Percentiles rank a stretch among this genome's conserved stretches.
These are phyloP conservation scores for Microplitis mediator DNA, from an alignment of 1,140 invertebrate genomes.

Conservation along the genomic window DNA sequence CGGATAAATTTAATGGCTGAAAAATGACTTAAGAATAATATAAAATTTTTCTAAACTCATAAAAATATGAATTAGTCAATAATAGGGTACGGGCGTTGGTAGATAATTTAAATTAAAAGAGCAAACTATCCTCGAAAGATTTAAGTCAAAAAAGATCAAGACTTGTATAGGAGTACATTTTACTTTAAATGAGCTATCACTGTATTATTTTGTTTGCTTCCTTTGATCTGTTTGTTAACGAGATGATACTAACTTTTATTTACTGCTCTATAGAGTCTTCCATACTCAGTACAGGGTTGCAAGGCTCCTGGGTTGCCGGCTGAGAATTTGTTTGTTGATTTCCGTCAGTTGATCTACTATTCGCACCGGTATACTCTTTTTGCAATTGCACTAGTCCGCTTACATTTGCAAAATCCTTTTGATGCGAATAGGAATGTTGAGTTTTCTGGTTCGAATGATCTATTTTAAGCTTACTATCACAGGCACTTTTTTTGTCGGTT, in stretches of 20 bases:
- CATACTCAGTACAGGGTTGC: slow-evolving; percentile 50
- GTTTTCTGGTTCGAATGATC: slow-evolving; percentile 63
- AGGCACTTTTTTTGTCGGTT: slow-evolving; percentile 65
- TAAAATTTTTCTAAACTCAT: too few relatives aligned
- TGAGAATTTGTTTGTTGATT: slow-evolving; percentile 33
- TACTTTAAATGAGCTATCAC: neutral
- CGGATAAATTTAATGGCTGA: too few relatives aligned
- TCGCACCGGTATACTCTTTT: slow-evolving; percentile 44
- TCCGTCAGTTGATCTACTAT: slow-evolving; percentile 33
- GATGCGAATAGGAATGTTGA: slow-evolving; percentile 48
- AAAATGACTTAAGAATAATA: too few relatives aligned
- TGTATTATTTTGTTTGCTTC: slow-evolving; percentile 10
- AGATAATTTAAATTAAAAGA: too few relatives aligned
- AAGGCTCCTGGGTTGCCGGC: slow-evolving; percentile 43
- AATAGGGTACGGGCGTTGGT: too few relatives aligned
- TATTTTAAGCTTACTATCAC: slow-evolving; percentile 65
- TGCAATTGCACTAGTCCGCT: slow-evolving; percentile 58
- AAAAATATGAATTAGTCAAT: too few relatives aligned
- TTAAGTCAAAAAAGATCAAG: neutral
- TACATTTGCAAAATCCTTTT: slow-evolving; percentile 43
- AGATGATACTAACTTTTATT: slow-evolving; percentile 36
- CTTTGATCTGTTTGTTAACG: slow-evolving; percentile 21
- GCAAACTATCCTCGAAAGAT: too few relatives aligned
- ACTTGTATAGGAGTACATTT: neutral
- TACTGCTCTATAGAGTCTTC: slow-evolving; percentile 61